phyloP scores from a whole-genome alignment of 1,140 invertebrate genomes.

The Danaus plexippus region DNA sequence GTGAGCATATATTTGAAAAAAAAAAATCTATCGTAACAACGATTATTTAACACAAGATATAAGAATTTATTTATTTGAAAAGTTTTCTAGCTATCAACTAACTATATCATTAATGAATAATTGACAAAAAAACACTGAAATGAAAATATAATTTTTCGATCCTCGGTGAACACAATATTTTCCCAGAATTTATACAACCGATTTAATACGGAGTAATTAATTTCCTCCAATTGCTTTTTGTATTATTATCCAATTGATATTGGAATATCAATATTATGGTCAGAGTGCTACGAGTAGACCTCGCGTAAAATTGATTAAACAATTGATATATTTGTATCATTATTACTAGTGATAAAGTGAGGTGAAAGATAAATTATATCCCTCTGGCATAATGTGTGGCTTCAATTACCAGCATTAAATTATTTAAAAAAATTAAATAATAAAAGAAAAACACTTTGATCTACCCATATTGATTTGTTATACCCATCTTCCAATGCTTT shows the following conservation, averaged over 20 bases:
- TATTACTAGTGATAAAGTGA: not conserved
- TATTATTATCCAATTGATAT: constrained; percentile 14
- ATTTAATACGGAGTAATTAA: constrained; percentile 19
- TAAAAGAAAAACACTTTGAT: too few species aligned
- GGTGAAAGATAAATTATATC: not conserved
- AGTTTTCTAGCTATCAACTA: too few species aligned
- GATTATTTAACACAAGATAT: too few species aligned
- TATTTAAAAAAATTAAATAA: too few species aligned
- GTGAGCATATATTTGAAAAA: too few species aligned
- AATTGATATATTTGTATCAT: not conserved
- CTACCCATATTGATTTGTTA: too few species aligned
- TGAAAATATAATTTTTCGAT: constrained; percentile 13
- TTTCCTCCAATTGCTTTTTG: constrained; percentile 16
- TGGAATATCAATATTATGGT: constrained; percentile 12
- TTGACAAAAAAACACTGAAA: not conserved
- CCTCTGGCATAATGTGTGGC: too few species aligned
- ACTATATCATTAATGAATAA: not conserved
- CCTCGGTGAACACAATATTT: constrained; percentile 15
- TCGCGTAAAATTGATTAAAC: constrained; percentile 12
- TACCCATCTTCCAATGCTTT: too few species aligned
- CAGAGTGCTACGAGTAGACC: constrained; percentile 12
- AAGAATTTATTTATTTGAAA: too few species aligned
- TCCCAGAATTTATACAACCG: constrained; percentile 14
- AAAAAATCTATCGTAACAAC: too few species aligned
- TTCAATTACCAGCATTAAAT: too few species aligned